These are phyloP conservation scores for Bos taurus DNA, from an alignment of 2,113 vertebrate genomes.

Conservation along the genomic window DNA sequence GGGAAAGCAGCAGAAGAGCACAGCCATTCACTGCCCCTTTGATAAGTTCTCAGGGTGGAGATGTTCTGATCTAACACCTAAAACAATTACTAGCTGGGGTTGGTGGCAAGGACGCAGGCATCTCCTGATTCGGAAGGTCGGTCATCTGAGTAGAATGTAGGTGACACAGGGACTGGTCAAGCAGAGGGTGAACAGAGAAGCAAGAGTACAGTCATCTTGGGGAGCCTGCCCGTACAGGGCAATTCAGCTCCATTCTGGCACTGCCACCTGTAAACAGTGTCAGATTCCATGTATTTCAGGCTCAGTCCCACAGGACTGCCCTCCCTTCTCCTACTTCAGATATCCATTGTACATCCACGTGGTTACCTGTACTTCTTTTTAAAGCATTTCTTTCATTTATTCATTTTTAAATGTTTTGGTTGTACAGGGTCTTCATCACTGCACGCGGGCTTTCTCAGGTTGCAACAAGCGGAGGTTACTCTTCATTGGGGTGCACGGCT, in stretches of 20 bases:
- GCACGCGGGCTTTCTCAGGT: background rate
- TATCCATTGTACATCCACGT: background rate
- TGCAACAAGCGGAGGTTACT: accelerated
- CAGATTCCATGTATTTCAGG: background rate
- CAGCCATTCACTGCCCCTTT: background rate
- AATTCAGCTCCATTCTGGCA: background rate
- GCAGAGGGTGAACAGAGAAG: background rate
- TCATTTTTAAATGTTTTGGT: background rate
- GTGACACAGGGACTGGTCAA: background rate
- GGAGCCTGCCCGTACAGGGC: background rate
- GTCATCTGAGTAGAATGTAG: background rate
- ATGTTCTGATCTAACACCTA: background rate
- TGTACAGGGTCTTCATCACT: background rate
- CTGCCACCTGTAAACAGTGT: background rate
- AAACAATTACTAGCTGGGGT: background rate
- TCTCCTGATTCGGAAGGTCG: background rate
- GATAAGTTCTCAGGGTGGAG: background rate
- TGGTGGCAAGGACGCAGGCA: accelerated
- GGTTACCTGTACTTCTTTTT: background rate
- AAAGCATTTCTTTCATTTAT: background rate
- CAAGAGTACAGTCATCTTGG: background rate
- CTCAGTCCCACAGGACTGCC: background rate
- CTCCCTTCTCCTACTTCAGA: background rate
- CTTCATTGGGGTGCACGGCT: background rate
- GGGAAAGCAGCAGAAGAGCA: background rate